These are phyloP conservation scores for Pycnomerus fuliginosus DNA, from an alignment of 2,888 invertebrate genomes.

Conservation along the genomic window DNA sequence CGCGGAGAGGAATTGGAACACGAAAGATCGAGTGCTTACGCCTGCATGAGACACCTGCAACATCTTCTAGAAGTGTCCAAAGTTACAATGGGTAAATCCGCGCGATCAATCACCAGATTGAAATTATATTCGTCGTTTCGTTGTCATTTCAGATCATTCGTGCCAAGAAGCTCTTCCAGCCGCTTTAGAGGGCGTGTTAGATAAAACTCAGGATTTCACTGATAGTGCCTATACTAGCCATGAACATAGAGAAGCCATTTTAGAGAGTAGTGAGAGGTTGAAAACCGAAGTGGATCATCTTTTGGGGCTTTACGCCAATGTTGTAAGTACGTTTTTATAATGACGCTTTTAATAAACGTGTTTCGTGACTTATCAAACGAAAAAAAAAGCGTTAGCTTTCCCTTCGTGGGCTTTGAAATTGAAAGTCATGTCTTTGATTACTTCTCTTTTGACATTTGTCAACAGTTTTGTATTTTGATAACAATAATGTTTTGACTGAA, in stretches of 20 bases:
- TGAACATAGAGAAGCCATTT: conserved; percentile 93
- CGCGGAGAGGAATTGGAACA: conserved; percentile 65
- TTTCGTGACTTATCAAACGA: too few relatives aligned
- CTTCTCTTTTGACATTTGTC: too few relatives aligned
- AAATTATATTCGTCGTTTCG: too few relatives aligned
- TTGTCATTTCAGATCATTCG: conserved; percentile 45
- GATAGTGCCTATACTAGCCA: conserved; percentile 99
- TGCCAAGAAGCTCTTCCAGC: conserved; percentile 77
- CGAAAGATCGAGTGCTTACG: conserved; percentile 70
- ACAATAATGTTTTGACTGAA: too few relatives aligned
- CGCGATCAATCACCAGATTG: too few relatives aligned
- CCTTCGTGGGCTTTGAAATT: too few relatives aligned
- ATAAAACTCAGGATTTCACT: conserved; percentile 97
- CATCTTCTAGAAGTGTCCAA: conserved; percentile 84
- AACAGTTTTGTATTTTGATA: too few relatives aligned
- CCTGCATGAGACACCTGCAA: conserved; percentile 81
- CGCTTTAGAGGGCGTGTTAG: conserved; percentile 87
- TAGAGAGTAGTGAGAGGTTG: conserved; percentile 81
- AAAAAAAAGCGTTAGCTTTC: too few relatives aligned
- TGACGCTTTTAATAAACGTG: too few relatives aligned
- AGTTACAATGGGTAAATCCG: conserved; percentile 62
- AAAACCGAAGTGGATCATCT: conserved; percentile 90
- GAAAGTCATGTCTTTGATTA: too few relatives aligned
- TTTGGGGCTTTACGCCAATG: conserved; percentile 78
- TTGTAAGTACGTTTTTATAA: conserved; percentile 68